Evolutionary conservation across 2,113 vertebrate genomes (phyloP), one percentile per base, ranked within the genome.

Genomic region (Pelvicachromis taeniatus): DNA sequence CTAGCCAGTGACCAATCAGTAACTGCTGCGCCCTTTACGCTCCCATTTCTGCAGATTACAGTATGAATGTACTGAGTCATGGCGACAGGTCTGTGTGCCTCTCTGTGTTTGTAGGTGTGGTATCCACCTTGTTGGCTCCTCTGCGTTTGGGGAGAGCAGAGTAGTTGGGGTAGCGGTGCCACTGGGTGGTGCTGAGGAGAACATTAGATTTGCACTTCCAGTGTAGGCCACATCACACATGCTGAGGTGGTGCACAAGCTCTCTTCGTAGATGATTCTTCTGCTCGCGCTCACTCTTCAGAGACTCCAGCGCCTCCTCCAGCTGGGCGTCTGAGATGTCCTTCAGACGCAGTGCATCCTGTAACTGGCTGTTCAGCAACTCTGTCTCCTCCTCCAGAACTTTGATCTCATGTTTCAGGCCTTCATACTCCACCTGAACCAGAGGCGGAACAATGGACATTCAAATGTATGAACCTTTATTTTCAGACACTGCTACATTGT

Each of bases 341-440:
- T 99, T 99, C 89, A 99, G 84, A 19, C 98, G 96, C 82, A 99
- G 93, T 3, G 98, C 97, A 7, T 99, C 98, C 91, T 98, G 97
- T 65, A 99, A 93, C 93, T 99, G 99, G 92, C 97, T 97, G 90
- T 98, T 98, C n/a, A 99, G 96, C 54, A 99, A 94, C 52, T 97
- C 97, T 0, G 96, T 97, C 90, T 99, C 98, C 94, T 99, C 99
- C 93, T 98, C 98, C 89, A 98, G 96, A 6, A 99, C 97, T 85
- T 99, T 99, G 63, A 99, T 98, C 95, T 99, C 98, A 55, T 99
- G 99, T 91, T 99, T 99, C 93, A 99, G 95, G 40, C 98, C 98
- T 96, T 99, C 99, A 3, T 97, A 99, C 94, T 99, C 99, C 93
- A 99, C 98, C 99, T 99, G 94, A 82, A 95, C 5, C 31, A 63